A percentile compares a stretch with the other conserved stretches of the same genome.
Conservation (phyloP, 2,888 invertebrate genomes). For the Altica lythri region DNA sequence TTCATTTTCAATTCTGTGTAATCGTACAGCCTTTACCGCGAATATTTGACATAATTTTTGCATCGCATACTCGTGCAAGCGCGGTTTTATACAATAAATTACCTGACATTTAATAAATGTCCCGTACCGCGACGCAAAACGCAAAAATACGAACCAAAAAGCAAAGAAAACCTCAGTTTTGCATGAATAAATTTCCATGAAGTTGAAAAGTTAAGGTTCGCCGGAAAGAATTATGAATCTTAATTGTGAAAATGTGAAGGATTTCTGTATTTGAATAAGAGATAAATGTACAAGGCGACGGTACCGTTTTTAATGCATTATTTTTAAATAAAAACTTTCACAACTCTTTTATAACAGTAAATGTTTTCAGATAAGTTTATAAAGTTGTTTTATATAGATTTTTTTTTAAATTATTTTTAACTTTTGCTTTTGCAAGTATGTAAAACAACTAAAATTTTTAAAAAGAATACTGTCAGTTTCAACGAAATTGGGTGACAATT, state of each 20-base stretch:
- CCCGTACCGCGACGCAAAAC: conserved; percentile 22
- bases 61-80: conserved; percentile 11
- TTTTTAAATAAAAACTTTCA: too few relatives aligned
- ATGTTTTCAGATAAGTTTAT: too few relatives aligned
- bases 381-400: too few relatives aligned
- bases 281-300: conserved; percentile 3
- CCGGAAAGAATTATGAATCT: conserved; percentile 32
- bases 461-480: too few relatives aligned
- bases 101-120: conserved; percentile 33
- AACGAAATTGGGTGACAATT: too few relatives aligned
- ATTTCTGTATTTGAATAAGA: conserved; percentile 11
- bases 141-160: conserved; percentile 30
- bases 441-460: too few relatives aligned
- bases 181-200: conserved; percentile 30
- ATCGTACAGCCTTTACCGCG: conserved; percentile 8
- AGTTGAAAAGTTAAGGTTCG: conserved; percentile 25
- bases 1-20: conserved; percentile 16
- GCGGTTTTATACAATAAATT: conserved; percentile 25
- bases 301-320: too few relatives aligned
- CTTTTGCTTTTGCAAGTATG: too few relatives aligned
- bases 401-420: too few relatives aligned
- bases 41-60: conserved; percentile 26
- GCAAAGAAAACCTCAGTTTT: conserved; percentile 26
- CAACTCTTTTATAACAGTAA: too few relatives aligned
- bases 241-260: conserved; percentile 26